phyloP scores from a whole-genome alignment of 2,888 invertebrate species.

The Dynastes grantii region DNA sequence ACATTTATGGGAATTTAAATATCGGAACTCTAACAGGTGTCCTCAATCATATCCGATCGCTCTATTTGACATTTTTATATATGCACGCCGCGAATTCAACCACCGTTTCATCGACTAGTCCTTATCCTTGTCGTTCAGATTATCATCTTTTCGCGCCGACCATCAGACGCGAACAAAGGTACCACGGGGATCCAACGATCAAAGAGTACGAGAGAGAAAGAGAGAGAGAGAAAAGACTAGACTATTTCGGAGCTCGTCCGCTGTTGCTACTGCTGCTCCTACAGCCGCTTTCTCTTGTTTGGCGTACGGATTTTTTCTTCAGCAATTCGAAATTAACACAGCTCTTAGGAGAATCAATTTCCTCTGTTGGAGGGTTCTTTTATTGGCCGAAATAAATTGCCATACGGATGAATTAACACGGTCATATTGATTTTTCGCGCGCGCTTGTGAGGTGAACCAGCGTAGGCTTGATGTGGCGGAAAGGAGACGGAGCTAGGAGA shows the following conservation, averaged over 20 bases:
- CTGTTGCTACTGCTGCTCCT: constrained; percentile 3
- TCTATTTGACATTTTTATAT: constrained; percentile 40
- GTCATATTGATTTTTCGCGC: constrained; percentile 45
- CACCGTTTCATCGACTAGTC: constrained; percentile 16
- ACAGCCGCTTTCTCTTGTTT: constrained; percentile 29
- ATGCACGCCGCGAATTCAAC: constrained; percentile 24
- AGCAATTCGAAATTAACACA: constrained; percentile 45
- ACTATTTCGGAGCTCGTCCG: constrained; percentile 23
- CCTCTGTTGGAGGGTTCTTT: constrained; percentile 47
- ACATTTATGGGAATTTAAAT: constrained; percentile 13
- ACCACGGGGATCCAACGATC: not conserved
- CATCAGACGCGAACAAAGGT: constrained; percentile 3
- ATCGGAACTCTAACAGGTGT: constrained; percentile 42
- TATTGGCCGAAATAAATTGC: constrained; percentile 47
- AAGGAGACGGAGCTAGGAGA: constrained; percentile 15
- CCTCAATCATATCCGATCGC: constrained; percentile 42
- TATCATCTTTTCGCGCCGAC: constrained; percentile 25
- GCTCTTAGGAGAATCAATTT: constrained; percentile 47
- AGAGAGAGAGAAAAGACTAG: constrained; percentile 1
- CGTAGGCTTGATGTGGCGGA: not conserved
- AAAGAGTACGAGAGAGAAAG: no score
- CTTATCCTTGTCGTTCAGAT: constrained; percentile 6
- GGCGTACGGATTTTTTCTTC: constrained; percentile 41
- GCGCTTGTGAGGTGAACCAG: constrained; percentile 24
- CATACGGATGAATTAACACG: constrained; percentile 47